Evolutionary conservation across 2,888 invertebrate species (phyloP), one percentile per base, ranked within the genome.

Genomic region (Digitonthophagus gazella): DNA sequence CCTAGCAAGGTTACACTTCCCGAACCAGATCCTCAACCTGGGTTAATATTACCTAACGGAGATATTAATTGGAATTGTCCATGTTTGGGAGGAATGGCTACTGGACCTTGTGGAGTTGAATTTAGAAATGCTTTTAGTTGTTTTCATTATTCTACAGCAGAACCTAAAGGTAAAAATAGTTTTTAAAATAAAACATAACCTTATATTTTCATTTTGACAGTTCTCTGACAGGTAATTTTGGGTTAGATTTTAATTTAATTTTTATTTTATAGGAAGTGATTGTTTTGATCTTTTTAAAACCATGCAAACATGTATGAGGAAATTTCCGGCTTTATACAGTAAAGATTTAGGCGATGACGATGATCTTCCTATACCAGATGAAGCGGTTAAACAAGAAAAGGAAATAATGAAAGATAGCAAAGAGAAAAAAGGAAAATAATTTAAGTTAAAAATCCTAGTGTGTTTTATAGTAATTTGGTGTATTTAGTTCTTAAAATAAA

Each of bases 41-140:
- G 97, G 6, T 85, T 97, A 11, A 90, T 97, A 74, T 84, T 93
- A 69, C 86, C 92, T 0, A 92, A 91, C 82, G 97, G 97, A 3
- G 90, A 92, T 71, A 96, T 98, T 74, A 98, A 98, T 84, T 98
- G 97, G 97, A 93, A 93, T 80, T 98, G 98, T 79, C 97, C 97
- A 0, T 98, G 98, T 81, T 86, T 98, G 44, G 97, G 97, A 11
- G 96, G 96, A n/a, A 97, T 97, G 94, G 95, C 97, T 3, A 95
- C 95, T 0, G 97, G 98, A 0, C 97, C 98, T 0, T 98, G 98
- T 81, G 97, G 96, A 0, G 87, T 92, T 11, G 92, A 96, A 81
- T 98, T 98, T 83, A 86, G 97, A 57, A 93, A 96, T 74, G 96
- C 97, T 1, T 97, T 98, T 83, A 91, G 94, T 22, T 98, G 98